Base-by-base conservation (phyloP, 2,113 vertebrate species). In the Clarias gariepinus region DNA sequence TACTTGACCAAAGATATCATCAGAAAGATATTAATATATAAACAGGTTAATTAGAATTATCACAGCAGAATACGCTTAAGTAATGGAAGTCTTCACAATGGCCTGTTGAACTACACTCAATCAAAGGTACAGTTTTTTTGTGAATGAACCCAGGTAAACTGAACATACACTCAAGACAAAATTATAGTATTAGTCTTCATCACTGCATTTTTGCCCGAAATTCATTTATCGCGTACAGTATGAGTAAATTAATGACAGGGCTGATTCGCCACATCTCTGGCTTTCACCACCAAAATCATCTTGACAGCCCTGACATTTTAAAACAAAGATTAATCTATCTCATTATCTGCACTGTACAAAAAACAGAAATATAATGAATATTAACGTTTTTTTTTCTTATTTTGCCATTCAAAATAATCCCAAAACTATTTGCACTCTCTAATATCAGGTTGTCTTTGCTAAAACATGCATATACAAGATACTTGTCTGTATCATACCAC, bases 401-500 rank as follows among this genome's bases (percentile, higher is more conserved):
- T 85, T 77, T 61, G 23, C 58, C 15, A 77, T 52, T 85, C 11
- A 47, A 47, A 77, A 52, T 18, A 77, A 47, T 66, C 33, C 33
- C 28, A 76, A 15, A 85, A 47, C 61, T 58, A 68, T 85, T 85
- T 69, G 76, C 84, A 85, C 76, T 69, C 76, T 41, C 30, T 68
- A 68, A 80, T 69, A 52, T 58, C 52, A 79, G 19, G 19, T 58
- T 79, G 28, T 41, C n/a, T 66, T 19, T 33, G 36, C 28, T 21
- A 10, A 52, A 52, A 28, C 52, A 19, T 85, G 47, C n/a, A n/a
- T n/a, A n/a, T n/a, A n/a, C n/a, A n/a, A n/a, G n/a, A n/a, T n/a
- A 28, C 1, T 23, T 74, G 4, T 47, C 60, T 25, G 3, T 3
- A 63, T 77, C 28, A 55, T 66, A 47, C 25, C 69, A 30, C 16